Conservation (phyloP, 2,113 vertebrate species). For the Physeter macrocephalus region DNA sequence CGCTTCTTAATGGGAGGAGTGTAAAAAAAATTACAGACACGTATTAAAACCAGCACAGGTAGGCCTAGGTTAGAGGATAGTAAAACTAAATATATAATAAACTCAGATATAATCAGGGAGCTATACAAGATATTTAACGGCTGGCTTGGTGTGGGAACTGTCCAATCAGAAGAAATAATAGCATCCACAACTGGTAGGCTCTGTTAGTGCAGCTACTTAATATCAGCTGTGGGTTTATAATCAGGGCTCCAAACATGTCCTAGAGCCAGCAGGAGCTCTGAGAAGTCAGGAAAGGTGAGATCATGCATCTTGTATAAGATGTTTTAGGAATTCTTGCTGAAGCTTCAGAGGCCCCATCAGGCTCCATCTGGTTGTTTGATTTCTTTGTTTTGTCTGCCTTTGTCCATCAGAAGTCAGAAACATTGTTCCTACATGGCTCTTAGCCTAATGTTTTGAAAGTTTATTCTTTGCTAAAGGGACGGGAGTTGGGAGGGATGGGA, state of each 20-base stretch:
- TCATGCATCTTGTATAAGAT: not conserved
- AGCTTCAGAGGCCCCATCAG: not conserved
- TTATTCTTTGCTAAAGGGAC: not conserved
- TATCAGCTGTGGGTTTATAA: not conserved
- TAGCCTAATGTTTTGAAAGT: not conserved
- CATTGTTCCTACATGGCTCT: not conserved
- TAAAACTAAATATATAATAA: conserved; percentile 24
- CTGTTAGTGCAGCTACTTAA: not conserved
- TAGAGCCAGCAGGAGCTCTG: not conserved
- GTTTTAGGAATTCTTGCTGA: not conserved
- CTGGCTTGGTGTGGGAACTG: not conserved
- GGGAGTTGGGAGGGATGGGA: not conserved
- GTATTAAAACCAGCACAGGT: not conserved
- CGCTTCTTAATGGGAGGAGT: not conserved
- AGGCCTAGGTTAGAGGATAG: not conserved
- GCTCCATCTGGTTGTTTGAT: not conserved
- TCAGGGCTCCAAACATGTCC: not conserved
- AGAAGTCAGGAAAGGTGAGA: not conserved
- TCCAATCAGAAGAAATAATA: conserved; percentile 26
- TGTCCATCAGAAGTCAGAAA: not conserved
- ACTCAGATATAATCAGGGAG: conserved; percentile 5
- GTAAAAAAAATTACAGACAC: not conserved
- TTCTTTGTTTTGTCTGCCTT: conserved; percentile 2
- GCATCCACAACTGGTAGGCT: not conserved
- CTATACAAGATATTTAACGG: not conserved